These are phyloP conservation scores for Notechis scutatus DNA, from an alignment of 2,113 vertebrate species.

Conservation along the genomic window DNA sequence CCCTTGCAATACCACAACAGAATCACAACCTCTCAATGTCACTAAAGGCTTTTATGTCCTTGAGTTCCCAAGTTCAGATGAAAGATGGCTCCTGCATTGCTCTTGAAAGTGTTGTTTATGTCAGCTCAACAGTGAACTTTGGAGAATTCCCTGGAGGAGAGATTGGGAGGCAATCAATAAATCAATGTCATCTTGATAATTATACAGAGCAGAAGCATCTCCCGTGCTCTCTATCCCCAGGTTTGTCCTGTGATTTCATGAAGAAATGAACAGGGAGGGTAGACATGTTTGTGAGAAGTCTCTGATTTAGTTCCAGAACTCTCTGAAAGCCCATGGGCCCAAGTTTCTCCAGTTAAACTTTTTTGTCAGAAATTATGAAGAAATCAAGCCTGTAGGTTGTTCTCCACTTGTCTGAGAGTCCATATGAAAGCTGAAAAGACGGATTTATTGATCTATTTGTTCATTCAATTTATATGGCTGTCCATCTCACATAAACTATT, in stretches of 20 bases:
- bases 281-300: neutral
- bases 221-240: neutral
- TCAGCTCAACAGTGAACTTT: neutral
- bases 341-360: neutral
- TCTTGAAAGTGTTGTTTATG: neutral
- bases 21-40: neutral
- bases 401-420: neutral
- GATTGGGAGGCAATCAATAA: neutral
- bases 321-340: neutral
- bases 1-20: neutral
- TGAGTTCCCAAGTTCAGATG: neutral
- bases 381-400: neutral
- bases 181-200: neutral
- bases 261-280: neutral
- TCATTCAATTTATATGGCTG: neutral
- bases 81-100: fast-evolving
- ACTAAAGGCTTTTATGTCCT: neutral
- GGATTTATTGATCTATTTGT: neutral
- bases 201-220: neutral
- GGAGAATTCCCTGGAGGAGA: neutral
- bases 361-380: neutral
- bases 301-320: neutral
- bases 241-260: neutral
- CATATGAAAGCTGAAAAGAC: neutral
- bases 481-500: neutral